Evolutionary conservation across 1,140 invertebrate genomes (phyloP).

Genomic region (Monomorium pharaonis): DNA sequence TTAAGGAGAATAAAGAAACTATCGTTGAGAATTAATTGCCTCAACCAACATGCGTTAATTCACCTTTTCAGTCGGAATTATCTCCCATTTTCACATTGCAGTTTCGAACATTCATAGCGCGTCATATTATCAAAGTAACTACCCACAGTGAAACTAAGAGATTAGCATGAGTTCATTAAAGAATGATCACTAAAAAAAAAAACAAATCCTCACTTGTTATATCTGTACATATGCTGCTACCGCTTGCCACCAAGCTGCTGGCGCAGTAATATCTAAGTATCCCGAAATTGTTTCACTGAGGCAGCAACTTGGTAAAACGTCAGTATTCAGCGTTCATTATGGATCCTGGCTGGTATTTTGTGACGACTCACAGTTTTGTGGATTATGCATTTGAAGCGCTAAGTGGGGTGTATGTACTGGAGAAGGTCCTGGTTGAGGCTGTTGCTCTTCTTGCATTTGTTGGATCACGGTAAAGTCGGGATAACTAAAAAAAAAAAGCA

Average conservation of each 20-base stretch:
- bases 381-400: slow-evolving; percentile 72
- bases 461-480: slow-evolving; percentile 57
- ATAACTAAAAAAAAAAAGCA: slow-evolving; percentile 66
- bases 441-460: slow-evolving; percentile 68
- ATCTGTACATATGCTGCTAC: slow-evolving; percentile 78
- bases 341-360: slow-evolving; percentile 82
- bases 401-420: slow-evolving; percentile 69
- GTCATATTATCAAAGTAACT: slow-evolving; percentile 69
- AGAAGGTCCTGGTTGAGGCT: slow-evolving; percentile 75
- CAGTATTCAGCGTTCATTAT: slow-evolving; percentile 80
- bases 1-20: slow-evolving; percentile 45
- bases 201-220: slow-evolving; percentile 71
- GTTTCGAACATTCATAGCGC: slow-evolving; percentile 57
- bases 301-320: slow-evolving; percentile 69
- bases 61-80: slow-evolving; percentile 67
- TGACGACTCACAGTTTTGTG: slow-evolving; percentile 79
- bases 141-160: slow-evolving; percentile 68
- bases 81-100: slow-evolving; percentile 49
- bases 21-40: slow-evolving; percentile 62
- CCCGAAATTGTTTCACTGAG: slow-evolving; percentile 74
- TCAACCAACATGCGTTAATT: slow-evolving; percentile 70
- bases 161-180: slow-evolving; percentile 66
- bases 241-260: slow-evolving; percentile 72
- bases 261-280: slow-evolving; percentile 73
- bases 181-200: slow-evolving; percentile 70